Evolutionary conservation across 2,797 vertebrate genomes (phyloP), one percentile per base, ranked within the genome.

Genomic region (Pogonophryne albipinna): DNA sequence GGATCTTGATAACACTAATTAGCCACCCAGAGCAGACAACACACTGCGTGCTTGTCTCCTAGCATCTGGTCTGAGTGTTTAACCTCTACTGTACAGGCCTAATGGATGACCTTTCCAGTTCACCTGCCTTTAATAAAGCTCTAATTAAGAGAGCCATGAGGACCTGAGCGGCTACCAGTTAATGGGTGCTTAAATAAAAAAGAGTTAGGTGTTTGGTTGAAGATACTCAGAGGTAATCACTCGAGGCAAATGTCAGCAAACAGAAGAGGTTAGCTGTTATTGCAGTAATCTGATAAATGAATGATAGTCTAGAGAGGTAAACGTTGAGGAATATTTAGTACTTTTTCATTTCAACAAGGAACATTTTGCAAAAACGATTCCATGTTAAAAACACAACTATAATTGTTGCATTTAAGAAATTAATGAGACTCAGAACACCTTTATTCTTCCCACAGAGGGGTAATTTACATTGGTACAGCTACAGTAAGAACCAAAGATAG

Each of bases 141-240:
- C 76, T 83, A 86, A 89, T 90, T 85, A 85, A 61, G 74, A 64
- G 81, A 66, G 65, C 50, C 72, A 60, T 83, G 80, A 78, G 79
- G 69, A 70, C 58, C 50, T 52, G 68, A 84, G 79, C 83, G 75
- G 60, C 64, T 66, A 55, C 14, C 59, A n/a, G 65, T 84, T 90
- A 85, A 85, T 77, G 77, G 71, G 34, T 19, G 69, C 79, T 82
- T 78, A 82, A 86, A 79, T 34, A 68, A 80, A 70, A 81, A 76
- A 79, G 70, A 85, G 83, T 74, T 72, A 57, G 51, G 71, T 78
- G 58, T 80, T 81, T 52, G 73, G 66, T 73, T 50, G 74, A 87
- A 79, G 75, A 71, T 45, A 42, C 76, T 70, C 66, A 62, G 46
- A 60, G 16, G 53, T 56, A 57, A 85, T 85, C 64, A 80, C 65